Evolutionary conservation across 2,113 vertebrate genomes (phyloP), one percentile per base, ranked within the genome.

Genomic region (Synodontis membranacea): DNA sequence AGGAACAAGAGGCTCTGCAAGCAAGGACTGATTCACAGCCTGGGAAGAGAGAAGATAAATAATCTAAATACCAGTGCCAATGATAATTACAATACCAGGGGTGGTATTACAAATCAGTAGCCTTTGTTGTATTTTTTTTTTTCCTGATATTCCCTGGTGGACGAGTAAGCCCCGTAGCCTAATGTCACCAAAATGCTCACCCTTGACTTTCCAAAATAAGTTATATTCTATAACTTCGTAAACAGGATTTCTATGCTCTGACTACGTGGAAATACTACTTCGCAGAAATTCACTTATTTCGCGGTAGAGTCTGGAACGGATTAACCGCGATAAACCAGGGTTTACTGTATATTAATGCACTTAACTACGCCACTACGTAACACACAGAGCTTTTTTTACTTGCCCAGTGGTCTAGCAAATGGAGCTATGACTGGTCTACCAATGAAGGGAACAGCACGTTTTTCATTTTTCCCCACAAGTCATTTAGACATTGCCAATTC

Each of bases 1-100:
- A 39, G 98, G 97, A 83, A 98, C 92, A 88, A 99, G 96, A 86
- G 98, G 97, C 88, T 97, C 95, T 66, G 95, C 92, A 87, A 98
- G 93, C 86, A 99, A 92, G 50, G 97, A 93, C 87, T 98, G 97
- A 80, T 97, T 96, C 76, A 96, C 96, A 62, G 95, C 89, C 98
- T 99, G 91, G 83, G 89, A 25, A 62, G 81, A 85, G 42, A 89
- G 79, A 88, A 14, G 23, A 58, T 2, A 58, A 82, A 89, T 80
- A 84, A 83, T 44, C 76, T 72, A 28, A 58, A 50, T 78, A 78
- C 44, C 37, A 1, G n/a, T n/a, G 68, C 9, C 39, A 23, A 68
- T 37, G 34, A 64, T n/a, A n/a, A 68, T 9, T 21, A 37, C 34
- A 68, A 8, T 5, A 42, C 12, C 11, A 17, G 11, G 39, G 39